Conservation (phyloP, 2,113 vertebrate species). For the Phylloscopus whistleri region DNA sequence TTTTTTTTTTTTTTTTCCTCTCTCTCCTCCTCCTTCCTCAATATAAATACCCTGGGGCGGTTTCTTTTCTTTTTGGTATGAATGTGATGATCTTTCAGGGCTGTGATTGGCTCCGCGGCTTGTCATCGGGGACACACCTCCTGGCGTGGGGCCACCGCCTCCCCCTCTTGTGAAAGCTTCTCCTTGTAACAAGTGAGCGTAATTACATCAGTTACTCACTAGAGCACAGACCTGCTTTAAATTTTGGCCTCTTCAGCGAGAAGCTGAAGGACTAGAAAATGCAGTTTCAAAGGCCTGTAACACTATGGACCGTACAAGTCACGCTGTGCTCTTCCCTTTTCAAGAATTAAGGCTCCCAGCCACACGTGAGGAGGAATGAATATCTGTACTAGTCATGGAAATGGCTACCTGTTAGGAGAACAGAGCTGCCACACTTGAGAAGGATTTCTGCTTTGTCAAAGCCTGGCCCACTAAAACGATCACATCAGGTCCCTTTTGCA, state of each 20-base stretch:
- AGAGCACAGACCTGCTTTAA: conserved; percentile 68
- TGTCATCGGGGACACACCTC: conserved; percentile 52
- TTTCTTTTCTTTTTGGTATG: conserved; percentile 70
- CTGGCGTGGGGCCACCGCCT: conserved; percentile 36
- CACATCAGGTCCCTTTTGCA: not conserved
- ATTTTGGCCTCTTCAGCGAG: conserved; percentile 29
- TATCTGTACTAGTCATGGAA: not conserved
- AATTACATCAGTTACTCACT: conserved; percentile 74
- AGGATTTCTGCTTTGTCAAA: not conserved
- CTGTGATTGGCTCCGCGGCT: conserved; percentile 49
- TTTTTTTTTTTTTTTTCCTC: not conserved
- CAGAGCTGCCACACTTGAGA: not conserved
- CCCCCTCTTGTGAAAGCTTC: conserved; percentile 56
- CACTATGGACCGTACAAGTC: not conserved
- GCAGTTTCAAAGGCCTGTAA: conserved; percentile 35
- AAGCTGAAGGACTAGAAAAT: conserved; percentile 41
- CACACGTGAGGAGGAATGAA: not conserved
- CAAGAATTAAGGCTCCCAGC: not conserved
- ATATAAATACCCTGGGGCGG: conserved; percentile 57
- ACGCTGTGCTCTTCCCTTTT: not conserved
- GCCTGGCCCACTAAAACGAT: not conserved
- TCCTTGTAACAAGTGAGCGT: conserved; percentile 66
- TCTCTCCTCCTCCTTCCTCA: not conserved
- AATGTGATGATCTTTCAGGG: conserved; percentile 66
- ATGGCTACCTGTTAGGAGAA: not conserved